These are phyloP conservation scores for Neolamprologus hecqui DNA, from an alignment of 2,113 vertebrate genomes.

Conservation along the genomic window DNA sequence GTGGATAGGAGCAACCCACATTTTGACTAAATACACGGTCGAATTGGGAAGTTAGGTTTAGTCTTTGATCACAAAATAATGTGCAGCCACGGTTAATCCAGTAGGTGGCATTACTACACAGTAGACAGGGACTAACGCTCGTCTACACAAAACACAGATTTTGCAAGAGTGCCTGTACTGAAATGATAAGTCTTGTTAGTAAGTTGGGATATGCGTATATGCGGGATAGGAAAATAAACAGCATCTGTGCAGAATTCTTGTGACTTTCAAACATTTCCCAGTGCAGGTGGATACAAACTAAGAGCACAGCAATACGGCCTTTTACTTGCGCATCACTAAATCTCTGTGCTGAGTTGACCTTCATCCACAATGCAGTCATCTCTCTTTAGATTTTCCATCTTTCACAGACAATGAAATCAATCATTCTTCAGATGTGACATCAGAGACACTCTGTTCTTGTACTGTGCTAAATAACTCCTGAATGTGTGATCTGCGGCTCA, in stretches of 20 bases:
- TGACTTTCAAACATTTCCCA: not conserved
- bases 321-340: not conserved
- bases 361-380: not conserved
- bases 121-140: not conserved
- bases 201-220: not conserved
- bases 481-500: not conserved
- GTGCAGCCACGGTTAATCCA: constrained; percentile 4
- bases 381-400: not conserved
- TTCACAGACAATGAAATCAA: not conserved
- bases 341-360: not conserved
- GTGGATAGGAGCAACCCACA: not conserved
- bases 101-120: constrained; percentile 55
- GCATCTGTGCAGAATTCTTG: not conserved
- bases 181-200: not conserved
- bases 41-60: not conserved
- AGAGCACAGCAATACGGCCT: not conserved
- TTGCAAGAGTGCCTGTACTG: not conserved
- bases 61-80: not conserved
- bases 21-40: constrained; percentile 22
- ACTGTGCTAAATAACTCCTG: constrained; percentile 16
- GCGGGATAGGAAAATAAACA: not conserved
- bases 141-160: not conserved
- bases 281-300: not conserved
- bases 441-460: constrained; percentile 5
- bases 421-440: not conserved